Evolutionary conservation across 2,113 vertebrate genomes (phyloP).

Genomic region (Lipotes vexillifer): DNA sequence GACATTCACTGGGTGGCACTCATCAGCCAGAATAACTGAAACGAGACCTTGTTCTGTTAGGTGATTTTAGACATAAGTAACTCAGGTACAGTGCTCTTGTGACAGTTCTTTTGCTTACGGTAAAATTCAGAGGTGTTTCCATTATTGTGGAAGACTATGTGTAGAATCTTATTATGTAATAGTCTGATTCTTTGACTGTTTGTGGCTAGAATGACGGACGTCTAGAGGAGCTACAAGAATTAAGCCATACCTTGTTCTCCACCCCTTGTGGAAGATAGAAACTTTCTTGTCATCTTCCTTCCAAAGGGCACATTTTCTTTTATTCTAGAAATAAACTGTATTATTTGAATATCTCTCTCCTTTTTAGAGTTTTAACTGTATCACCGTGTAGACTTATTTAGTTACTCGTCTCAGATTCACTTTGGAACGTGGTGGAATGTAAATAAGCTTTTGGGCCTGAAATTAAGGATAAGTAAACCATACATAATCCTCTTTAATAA

Average conservation of each 20-base stretch:
- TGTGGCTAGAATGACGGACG: background rate
- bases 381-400: background rate
- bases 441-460: background rate
- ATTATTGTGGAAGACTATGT: background rate
- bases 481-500: background rate
- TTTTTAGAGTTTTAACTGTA: background rate
- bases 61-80: background rate
- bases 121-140: slow-evolving; percentile 4
- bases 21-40: background rate
- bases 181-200: background rate
- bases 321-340: background rate
- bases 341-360: background rate
- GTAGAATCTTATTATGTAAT: background rate
- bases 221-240: background rate
- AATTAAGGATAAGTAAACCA: background rate
- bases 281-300: background rate
- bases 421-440: background rate
- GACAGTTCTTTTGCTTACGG: background rate
- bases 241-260: background rate
- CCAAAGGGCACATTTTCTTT: background rate
- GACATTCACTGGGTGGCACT: background rate
- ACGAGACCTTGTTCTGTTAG: background rate
- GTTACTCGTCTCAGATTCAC: background rate
- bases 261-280: background rate
- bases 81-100: background rate